phyloP scores from a whole-genome alignment of 2,797 vertebrate genomes.

The Megalops cyprinoides region DNA sequence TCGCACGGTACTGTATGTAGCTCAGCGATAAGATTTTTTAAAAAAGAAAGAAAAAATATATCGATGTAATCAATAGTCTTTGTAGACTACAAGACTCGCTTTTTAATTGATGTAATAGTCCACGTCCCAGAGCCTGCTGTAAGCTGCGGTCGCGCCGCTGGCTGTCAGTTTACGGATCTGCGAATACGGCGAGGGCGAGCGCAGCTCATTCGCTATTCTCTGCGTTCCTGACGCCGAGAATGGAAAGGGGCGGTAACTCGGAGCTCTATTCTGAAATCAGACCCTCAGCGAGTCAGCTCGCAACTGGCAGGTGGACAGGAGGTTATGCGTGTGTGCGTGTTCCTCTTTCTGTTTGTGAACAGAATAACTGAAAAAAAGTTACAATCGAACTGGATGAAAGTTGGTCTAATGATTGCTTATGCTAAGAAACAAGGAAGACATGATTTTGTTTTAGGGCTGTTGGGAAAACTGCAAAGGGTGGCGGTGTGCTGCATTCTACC shows the following conservation, averaged over 20 bases:
- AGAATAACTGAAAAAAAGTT: background rate
- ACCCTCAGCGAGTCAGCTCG: too few relatives aligned
- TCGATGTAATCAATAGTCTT: background rate
- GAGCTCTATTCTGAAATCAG: too few relatives aligned
- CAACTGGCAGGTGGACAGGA: slow-evolving; percentile 23
- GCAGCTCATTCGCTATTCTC: slow-evolving; percentile 31
- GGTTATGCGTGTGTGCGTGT: background rate
- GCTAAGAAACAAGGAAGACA: background rate
- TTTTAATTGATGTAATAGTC: background rate
- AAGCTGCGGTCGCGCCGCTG: slow-evolving; percentile 17
- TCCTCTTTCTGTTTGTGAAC: background rate
- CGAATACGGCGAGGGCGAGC: slow-evolving; percentile 37
- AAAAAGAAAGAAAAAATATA: background rate
- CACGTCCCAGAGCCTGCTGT: too few relatives aligned
- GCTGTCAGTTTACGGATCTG: slow-evolving; percentile 33
- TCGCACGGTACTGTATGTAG: slow-evolving; percentile 27
- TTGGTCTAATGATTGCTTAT: too few relatives aligned
- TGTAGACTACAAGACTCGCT: background rate
- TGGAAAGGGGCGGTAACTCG: slow-evolving; percentile 36
- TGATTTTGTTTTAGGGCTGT: background rate
- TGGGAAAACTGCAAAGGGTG: too few relatives aligned
- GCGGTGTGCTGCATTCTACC: too few relatives aligned
- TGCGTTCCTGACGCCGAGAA: slow-evolving; percentile 25
- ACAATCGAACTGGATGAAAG: background rate
- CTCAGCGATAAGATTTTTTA: background rate